Evolutionary conservation across 2,113 vertebrate species (phyloP).

Genomic region (Coturnix japonica): DNA sequence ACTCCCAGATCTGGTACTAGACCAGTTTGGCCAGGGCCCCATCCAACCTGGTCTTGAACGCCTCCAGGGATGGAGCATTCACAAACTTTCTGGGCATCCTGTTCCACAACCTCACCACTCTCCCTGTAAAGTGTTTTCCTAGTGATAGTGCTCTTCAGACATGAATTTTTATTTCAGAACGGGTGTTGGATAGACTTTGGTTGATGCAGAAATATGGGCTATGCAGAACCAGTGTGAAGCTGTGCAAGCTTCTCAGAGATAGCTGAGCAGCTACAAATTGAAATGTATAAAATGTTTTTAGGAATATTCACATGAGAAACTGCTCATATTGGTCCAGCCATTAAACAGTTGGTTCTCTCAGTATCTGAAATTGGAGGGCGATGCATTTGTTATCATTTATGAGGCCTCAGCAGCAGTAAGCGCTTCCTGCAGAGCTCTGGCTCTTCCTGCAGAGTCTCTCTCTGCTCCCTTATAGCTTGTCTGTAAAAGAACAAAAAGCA

Average conservation of each 20-base stretch:
- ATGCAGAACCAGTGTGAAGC: neutral
- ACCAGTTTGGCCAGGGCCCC: no score
- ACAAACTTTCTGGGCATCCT: no score
- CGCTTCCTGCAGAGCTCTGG: conserved; percentile 28
- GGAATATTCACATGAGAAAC: neutral
- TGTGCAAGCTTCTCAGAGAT: neutral
- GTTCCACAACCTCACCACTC: no score
- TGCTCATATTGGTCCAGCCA: neutral
- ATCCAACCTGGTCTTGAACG: no score
- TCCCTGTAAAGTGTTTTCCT: no score
- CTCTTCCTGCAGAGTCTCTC: conserved; percentile 24
- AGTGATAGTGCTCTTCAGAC: neutral
- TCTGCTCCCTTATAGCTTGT: neutral
- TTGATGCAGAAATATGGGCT: neutral
- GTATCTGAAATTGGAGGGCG: neutral
- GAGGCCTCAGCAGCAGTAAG: conserved; percentile 28
- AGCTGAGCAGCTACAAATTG: neutral
- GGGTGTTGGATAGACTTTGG: neutral
- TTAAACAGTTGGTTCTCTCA: neutral
- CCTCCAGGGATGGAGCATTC: no score
- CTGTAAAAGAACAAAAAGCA: neutral
- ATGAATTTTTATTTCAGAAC: neutral
- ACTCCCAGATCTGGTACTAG: no score
- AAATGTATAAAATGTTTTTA: neutral
- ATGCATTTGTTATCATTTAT: neutral